Evolutionary conservation across 2,797 vertebrate species (phyloP), one percentile per base, ranked within the genome.

Genomic region (Brachyrhaphis roseni): DNA sequence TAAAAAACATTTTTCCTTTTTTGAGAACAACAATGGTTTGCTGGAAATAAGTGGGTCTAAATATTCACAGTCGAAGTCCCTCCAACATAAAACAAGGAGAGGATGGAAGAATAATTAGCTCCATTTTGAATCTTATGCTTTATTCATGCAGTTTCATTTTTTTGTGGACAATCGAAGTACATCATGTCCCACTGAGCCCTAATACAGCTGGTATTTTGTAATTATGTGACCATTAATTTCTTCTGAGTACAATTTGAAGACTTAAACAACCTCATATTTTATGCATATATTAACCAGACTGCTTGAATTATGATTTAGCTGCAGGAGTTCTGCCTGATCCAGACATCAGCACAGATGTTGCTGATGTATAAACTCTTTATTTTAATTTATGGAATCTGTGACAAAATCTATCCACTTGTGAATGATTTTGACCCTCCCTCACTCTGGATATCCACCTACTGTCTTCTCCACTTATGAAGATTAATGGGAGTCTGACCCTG

Each of bases 401-500:
- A 87, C 76, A 34, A 68, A 85, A 81, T 87, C 36, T 82, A 47
- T 72, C 71, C 74, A 71, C 70, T 36, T 76, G 46, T 80, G 71
- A 74, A 49, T 72, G 79, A 78, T 49, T 78, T 62, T 78, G 68
- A 71, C 79, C 74, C 85, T 84, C 88, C 84, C 81, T 86, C 80
- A 80, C 83, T 86, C 72, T 85, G 75, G 79, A 83, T 78, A 86
- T 89, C 72, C 78, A 36, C 77, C 57, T 76, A 31, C 55, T 80
- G 76, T 31, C 34, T 72, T 85, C 73, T 82, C 78, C 78, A 70
- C 77, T 90, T 85, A 82, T 84, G 81, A 91, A 91, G 89, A 93
- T 83, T 51, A 90, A 94, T 88, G 83, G 76, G 47, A 78, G 77
- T 78, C 82, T 2, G 74, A 64, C 53, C 55, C 68, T 57, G 70